These are phyloP conservation scores for Philereme vetulata DNA, from an alignment of 2,888 invertebrate species.

Conservation along the genomic window DNA sequence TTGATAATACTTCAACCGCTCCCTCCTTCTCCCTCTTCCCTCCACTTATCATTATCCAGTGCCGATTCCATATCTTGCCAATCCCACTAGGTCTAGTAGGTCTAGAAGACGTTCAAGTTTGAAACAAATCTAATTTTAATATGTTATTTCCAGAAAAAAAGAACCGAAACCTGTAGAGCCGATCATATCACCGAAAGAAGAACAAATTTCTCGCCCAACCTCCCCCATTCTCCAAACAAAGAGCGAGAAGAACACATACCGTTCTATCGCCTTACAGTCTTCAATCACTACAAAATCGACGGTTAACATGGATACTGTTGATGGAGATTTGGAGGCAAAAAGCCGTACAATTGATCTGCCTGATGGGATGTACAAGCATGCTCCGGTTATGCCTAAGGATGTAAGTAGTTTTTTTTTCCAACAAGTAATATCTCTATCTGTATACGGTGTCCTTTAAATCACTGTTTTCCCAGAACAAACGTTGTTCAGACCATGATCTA, in stretches of 20 bases:
- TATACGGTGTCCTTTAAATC: too few relatives aligned
- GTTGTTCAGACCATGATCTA: too few relatives aligned
- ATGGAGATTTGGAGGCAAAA: background rate
- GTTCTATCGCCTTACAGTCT: constrained; percentile 6
- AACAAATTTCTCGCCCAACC: constrained; percentile 46
- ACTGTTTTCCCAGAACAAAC: too few relatives aligned
- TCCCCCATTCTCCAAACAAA: constrained; percentile 58
- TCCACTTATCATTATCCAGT: too few relatives aligned
- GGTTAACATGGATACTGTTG: constrained; percentile 4
- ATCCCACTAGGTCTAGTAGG: too few relatives aligned
- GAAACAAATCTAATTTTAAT: too few relatives aligned
- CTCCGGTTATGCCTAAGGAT: constrained; percentile 53
- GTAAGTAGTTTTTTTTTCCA: constrained; percentile 48
- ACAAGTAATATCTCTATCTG: too few relatives aligned
- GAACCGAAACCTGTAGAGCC: constrained; percentile 42
- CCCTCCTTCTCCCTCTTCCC: too few relatives aligned
- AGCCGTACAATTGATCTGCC: constrained; percentile 48
- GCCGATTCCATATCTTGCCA: too few relatives aligned
- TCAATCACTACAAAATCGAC: constrained; percentile 6
- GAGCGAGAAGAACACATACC: constrained; percentile 25
- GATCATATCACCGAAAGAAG: constrained; percentile 51
- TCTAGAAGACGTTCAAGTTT: too few relatives aligned
- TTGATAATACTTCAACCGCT: too few relatives aligned
- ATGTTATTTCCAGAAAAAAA: constrained; percentile 49
- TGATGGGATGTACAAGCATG: constrained; percentile 60